phyloP scores from a whole-genome alignment of 1,140 invertebrate genomes.

The Homarus americanus region DNA sequence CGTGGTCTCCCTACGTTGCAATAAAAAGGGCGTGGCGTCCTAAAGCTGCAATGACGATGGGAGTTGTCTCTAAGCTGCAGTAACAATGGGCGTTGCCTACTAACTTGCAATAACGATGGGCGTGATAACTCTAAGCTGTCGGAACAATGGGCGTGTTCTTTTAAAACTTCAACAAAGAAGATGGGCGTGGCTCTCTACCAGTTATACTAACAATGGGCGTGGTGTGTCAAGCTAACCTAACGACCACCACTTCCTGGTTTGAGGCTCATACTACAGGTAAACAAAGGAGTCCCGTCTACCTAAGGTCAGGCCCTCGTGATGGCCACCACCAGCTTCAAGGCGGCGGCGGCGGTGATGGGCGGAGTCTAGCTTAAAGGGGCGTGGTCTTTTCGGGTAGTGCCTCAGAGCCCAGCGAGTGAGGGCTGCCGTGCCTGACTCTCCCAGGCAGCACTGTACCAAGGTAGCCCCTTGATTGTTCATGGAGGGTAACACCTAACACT shows the following conservation, averaged over 20 bases:
- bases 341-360: slow-evolving; percentile 10
- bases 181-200: neutral
- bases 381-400: slow-evolving; percentile 5
- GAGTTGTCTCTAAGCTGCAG: neutral
- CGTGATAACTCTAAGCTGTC: neutral
- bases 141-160: neutral
- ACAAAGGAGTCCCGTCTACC: too few species aligned
- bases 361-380: slow-evolving; percentile 37
- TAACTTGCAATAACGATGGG: neutral
- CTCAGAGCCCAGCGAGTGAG: neutral
- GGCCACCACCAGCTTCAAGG: neutral
- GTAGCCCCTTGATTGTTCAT: too few species aligned
- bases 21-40: too few species aligned
- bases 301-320: neutral
- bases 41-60: neutral
- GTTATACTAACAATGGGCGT: too few species aligned
- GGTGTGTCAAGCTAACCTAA: too few species aligned
- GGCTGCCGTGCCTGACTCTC: neutral
- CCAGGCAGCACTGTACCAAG: too few species aligned
- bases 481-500: too few species aligned
- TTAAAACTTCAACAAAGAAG: too few species aligned
- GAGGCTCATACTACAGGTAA: too few species aligned
- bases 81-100: neutral
- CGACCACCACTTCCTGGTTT: too few species aligned
- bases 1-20: too few species aligned